Base-by-base conservation (phyloP, 2,113 vertebrate species). In the Stegastes partitus region DNA sequence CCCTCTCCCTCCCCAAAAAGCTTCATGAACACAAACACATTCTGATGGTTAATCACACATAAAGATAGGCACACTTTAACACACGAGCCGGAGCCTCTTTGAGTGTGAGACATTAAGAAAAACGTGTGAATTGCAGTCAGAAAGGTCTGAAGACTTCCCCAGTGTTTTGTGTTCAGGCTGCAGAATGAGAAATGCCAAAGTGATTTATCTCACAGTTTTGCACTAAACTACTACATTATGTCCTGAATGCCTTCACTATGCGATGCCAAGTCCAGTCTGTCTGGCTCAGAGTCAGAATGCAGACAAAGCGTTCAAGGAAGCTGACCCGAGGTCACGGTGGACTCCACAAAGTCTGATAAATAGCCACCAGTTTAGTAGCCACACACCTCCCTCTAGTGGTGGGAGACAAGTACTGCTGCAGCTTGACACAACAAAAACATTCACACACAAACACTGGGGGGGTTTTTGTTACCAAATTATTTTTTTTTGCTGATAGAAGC, bases 321-420 rank as follows among this genome's bases (percentile, higher is more conserved):
- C 12, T 72, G 54, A 44, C 31, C 25, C 0, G 0, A 59, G 50
- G 70, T 68, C 67, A 64, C 6, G 1, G 25, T 53, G 25, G 23
- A 39, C 64, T 64, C 53, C 22, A 57, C 25, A 26, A 11, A 26
- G 37, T 21, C 68, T 80, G 61, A 64, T 23, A 68, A 44, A 37
- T 4, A 4, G 12, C 11, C n/a, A 14, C 11, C 21, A 23, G 3
- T 66, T 58, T 12, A 57, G 25, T 23, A 8, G 25, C 28, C 10
- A 39, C 39, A 76, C 70, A 79, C 0, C 16, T 2, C 85, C 70
- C 61, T 83, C 91, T 81, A 64, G 88, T 89, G 92, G 85, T 59
- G 14, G 9, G 18, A 25, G 0, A 2, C 16, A 59, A 31, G 10
- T 19, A 62, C 9, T 74, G 55, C 34, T 19, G 49, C 66, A 23